Base-by-base conservation (phyloP, 2,113 vertebrate genomes). In the Petrocephalus microphthalmus region DNA sequence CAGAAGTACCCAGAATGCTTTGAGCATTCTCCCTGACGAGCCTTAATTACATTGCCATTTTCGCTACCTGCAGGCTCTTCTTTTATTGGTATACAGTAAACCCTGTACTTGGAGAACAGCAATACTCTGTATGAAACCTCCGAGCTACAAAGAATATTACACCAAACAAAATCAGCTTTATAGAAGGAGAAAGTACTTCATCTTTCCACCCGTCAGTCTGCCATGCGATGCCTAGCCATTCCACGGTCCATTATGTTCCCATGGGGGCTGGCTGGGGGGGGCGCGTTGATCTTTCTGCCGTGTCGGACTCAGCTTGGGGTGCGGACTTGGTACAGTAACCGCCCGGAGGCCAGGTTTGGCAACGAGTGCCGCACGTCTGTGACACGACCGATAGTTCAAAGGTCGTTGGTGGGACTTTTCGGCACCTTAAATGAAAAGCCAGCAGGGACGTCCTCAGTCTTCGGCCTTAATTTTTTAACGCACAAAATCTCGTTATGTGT, bases 111-210 rank as follows among this genome's bases (percentile, higher is more conserved):
- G n/a, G 22, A 85, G 49, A 49, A 52, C 45, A 52, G 49, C 47
- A 25, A 54, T 54, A 33, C 84, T 42, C 29, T 37, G 19, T 85
- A 54, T 29, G 84, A 25, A 85, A 53, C 52, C 84, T 85, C 52
- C 84, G 7, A 85, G 84, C 84, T 85, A 85, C 25, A 56, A 49
- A 85, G 51, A 85, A 85, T 85, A 85, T 85, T 85, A 25, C 84
- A 54, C n/a, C 84, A 85, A 85, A 85, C 52, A 54, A 85, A 85
- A 85, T 85, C 84, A 85, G 13, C 25, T 53, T 85, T 85, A 37
- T 54, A 49, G 22, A 85, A 85, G 52, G 13, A 54, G 29, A 33
- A 56, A 54, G 84, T 54, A 15, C 11, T 85, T 13, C 52, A 54
- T 54, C 51, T 54, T 20, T 56, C 22, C 49, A 33, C 17, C 84